Evolutionary conservation across 2,888 invertebrate genomes (phyloP).

Genomic region (Acleris holmiana): DNA sequence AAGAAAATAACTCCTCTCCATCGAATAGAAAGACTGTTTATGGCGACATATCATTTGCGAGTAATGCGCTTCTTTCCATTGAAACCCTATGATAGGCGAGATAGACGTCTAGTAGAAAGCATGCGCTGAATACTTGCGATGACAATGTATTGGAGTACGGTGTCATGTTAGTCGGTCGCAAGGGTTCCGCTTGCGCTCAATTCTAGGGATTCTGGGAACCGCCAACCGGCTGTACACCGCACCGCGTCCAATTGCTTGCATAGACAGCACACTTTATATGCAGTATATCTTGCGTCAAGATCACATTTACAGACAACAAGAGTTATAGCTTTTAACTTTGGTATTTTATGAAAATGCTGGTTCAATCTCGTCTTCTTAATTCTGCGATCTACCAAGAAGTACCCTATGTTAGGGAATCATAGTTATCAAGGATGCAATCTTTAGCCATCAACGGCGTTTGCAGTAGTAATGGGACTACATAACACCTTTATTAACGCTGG

Average conservation of each 20-base stretch:
- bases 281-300: slow-evolving; percentile 17
- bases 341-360: slow-evolving; percentile 39
- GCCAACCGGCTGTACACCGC: slow-evolving; percentile 40
- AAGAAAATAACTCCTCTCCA: slow-evolving; percentile 27
- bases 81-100: slow-evolving; percentile 16
- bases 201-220: slow-evolving; percentile 62
- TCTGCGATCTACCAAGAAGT: too few relatives aligned
- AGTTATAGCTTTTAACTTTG: slow-evolving; percentile 12
- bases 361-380: too few relatives aligned
- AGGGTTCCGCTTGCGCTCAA: slow-evolving; percentile 70
- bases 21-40: slow-evolving; percentile 20
- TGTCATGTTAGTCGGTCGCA: slow-evolving; percentile 72
- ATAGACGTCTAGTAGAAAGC: slow-evolving; percentile 31
- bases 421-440: slow-evolving; percentile 60
- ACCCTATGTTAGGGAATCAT: too few relatives aligned
- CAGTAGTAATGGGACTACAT: slow-evolving; percentile 65
- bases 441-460: slow-evolving; percentile 60
- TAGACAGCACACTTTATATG: slow-evolving; percentile 23
- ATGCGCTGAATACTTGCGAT: slow-evolving; percentile 36
- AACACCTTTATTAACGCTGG: slow-evolving; percentile 70
- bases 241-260: slow-evolving; percentile 22
- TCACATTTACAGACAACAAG: not conserved
- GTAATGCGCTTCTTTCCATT: slow-evolving; percentile 31
- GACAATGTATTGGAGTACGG: slow-evolving; percentile 38
- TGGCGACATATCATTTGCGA: slow-evolving; percentile 33